Base-by-base conservation (phyloP, 30 jellyfish, hydroid and myxozoan species). In the Hydra vulgaris region DNA sequence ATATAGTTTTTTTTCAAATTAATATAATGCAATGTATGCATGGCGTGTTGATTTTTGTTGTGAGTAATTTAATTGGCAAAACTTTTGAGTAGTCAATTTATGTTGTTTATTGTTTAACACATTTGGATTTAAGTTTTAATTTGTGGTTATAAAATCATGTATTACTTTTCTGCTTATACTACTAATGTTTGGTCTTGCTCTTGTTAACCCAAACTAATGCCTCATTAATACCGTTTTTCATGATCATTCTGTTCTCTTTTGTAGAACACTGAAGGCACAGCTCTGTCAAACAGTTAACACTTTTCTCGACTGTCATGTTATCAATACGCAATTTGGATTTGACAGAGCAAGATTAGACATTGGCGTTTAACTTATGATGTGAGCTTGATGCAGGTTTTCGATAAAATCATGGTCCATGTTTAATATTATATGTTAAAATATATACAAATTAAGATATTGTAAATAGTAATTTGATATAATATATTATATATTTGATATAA, bases 111-210 rank as follows among this genome's bases (percentile, higher is more conserved):
- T 70, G 24, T 76, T 0, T 8, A 25, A 4, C 21, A 19, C 4
- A 20, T 26, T 1, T 17, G 20, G 17, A 21, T 15, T 74, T 70
- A 17, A 16, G n/a, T n/a, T n/a, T 25, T 5, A 0, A 26, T 24
- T 24, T 19, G 20, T 3, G 23, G 0, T 15, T 8, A 12, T 17
- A 25, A 24, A 21, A 12, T 24, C 61, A 25, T 27, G 17, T 16
- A 21, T 3, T 3, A 40, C 12, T 3, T 40, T 40, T 40, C 17
- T 0, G 27, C 15, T 25, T 15, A 21, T 21, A 70, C 76, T 25
- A 70, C 27, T 70, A 70, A 17, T 75, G 83, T 75, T 75, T 75
- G 56, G 56, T 75, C 83, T 75, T 75, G 83, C 83, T 75, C 83
- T 70, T 17, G 76, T 26, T 73, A 73, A 73, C 22, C 54, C 53